Conservation (phyloP, 2,113 vertebrate genomes). For the Rana temporaria region DNA sequence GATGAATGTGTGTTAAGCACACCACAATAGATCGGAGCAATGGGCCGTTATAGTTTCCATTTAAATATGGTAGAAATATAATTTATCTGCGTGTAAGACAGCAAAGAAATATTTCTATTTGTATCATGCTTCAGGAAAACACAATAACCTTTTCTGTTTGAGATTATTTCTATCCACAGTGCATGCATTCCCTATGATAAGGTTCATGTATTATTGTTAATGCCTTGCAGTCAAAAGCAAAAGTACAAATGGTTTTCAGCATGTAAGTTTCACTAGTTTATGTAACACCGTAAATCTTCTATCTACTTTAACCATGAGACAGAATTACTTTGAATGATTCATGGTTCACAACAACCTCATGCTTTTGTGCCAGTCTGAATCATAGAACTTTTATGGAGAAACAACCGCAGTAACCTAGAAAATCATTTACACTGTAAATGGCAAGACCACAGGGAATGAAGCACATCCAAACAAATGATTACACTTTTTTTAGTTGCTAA, state of each 20-base stretch:
- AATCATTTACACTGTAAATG: conserved; percentile 12
- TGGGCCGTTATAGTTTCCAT: too few relatives aligned
- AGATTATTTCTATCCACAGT: too few relatives aligned
- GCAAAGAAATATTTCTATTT: too few relatives aligned
- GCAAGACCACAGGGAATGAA: neutral
- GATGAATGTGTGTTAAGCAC: too few relatives aligned
- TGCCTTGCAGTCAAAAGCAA: conserved; percentile 1
- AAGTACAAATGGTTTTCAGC: neutral
- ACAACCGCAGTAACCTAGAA: neutral
- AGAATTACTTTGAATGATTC: conserved; percentile 29
- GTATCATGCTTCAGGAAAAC: too few relatives aligned
- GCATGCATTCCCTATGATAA: neutral
- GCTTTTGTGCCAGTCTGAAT: neutral
- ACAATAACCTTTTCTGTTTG: too few relatives aligned
- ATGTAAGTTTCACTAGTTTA: conserved; percentile 1
- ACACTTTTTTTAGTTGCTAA: conserved; percentile 3
- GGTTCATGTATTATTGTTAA: neutral
- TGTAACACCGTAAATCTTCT: neutral
- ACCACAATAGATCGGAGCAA: too few relatives aligned
- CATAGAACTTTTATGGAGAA: conserved; percentile 10
- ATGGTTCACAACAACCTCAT: conserved; percentile 26
- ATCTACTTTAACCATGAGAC: conserved; percentile 11
- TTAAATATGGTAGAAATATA: too few relatives aligned
- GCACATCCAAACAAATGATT: neutral
- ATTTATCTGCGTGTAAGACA: too few relatives aligned